A percentile compares a stretch with the other conserved stretches of the same genome.
Conservation (phyloP, 2,113 vertebrate genomes). For the Marcusenius ussheri region DNA sequence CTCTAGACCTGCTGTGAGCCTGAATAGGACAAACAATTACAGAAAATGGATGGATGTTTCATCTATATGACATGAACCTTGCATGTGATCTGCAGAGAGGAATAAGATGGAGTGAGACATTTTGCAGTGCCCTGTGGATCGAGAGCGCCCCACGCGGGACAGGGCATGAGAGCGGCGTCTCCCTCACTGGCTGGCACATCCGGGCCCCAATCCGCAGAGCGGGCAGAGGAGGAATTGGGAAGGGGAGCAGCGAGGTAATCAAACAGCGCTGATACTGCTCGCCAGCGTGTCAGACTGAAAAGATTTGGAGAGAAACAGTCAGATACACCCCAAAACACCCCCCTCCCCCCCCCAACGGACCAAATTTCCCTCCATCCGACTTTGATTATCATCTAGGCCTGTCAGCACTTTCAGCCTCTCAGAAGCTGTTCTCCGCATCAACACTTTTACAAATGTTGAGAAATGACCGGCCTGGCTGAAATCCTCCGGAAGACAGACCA, state of each 20-base stretch:
- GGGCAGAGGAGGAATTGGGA: not conserved
- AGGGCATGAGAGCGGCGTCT: not conserved
- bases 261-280: not conserved
- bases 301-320: not conserved
- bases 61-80: not conserved
- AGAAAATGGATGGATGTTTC: not conserved
- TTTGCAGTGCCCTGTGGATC: not conserved
- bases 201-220: not conserved
- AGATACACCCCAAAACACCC: not conserved
- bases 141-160: not conserved
- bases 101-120: not conserved
- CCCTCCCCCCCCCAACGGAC: not conserved
- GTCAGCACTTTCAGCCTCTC: not conserved
- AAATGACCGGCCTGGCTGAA: not conserved
- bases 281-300: not conserved
- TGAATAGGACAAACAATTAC: not conserved
- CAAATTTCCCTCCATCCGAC: not conserved
- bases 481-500: not conserved
- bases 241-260: not conserved
- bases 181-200: not conserved
- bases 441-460: not conserved
- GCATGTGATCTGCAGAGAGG: not conserved
- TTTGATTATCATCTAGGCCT: not conserved
- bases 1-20: not conserved
- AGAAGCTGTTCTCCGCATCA: not conserved